Base-by-base conservation (phyloP, 1,140 invertebrate species). In the Planococcus citri region DNA sequence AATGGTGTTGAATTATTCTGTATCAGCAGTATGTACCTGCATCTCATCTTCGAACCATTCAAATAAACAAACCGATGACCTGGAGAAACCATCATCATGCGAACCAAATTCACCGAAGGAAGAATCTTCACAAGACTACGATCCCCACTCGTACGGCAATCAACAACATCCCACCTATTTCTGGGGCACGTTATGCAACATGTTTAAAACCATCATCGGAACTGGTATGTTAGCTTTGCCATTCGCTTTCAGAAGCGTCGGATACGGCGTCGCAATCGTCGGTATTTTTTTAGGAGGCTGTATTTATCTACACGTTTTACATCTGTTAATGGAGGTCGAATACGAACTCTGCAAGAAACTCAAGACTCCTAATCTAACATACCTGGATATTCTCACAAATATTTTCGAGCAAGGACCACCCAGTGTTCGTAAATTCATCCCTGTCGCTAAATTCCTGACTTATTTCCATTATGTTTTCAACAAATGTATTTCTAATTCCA, bases 321-420 rank as follows among this genome's bases (percentile, higher is more conserved):
- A 25, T 25, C 8, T 27, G 14, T 27, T 64, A 24, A 4, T 64
- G 10, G 21, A 25, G 1, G 25, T 27, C 6, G 60, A 64, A 75
- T 85, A 85, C 72, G 75, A 74, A 25, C 75, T 84, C 21, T 85
- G 84, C 75, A 82, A 82, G 70, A 74, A 76, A 0, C 73, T 77
- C 41, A 77, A 78, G 4, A 82, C 85, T 37, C 83, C 83, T 0
- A 80, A 83, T 29, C 77, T 86, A 24, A 82, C 82, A 37, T 87
- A 87, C 76, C 85, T 86, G 0, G 81, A 83, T 57, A 82, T 85
- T 6, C 86, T 87, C 82, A 80, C 82, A 69, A 74, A 82, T 17
- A 84, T 85, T 0, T 76, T 87, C 17, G 76, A 82, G 72, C 78
- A 80, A 38, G 86, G 86, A 1, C 86, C 86, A 4, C 70, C 76